Evolutionary conservation across 2,888 invertebrate genomes (phyloP), one percentile per base, ranked within the genome.

Genomic region (Stenodema calcarata): DNA sequence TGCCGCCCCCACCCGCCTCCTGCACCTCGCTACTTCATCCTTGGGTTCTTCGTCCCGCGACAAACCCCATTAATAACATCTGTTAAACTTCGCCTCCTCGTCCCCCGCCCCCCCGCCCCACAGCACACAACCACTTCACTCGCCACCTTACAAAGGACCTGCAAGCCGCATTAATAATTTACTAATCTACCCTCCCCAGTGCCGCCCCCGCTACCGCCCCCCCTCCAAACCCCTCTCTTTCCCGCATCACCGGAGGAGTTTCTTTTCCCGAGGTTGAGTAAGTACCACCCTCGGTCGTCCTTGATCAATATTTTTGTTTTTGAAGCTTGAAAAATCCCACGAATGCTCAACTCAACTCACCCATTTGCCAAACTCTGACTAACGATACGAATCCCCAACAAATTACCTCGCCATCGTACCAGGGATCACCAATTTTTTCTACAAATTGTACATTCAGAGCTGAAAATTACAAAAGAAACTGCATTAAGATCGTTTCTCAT

Each of bases 111-210:
- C 16, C 42, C 28, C 12, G 9, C n/a, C 28, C 27, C 83, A 9
- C 18, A 4, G 9, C 23, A 16, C 14, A 44, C 73, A 9, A 12
- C 78, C 54, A 35, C 76, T 50, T 47, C 62, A 23, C 86, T 78
- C 73, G 23, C 44, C 86, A 47, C 84, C 75, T 73, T 54, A 47
- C 47, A 86, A 86, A 78, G 86, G 50, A 78, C 86, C 78, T 54
- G 86, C 54, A 62, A 78, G 76, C 78, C 54, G 78, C 76, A 86
- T 86, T 86, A 86, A 86, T 86, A 86, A 86, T 86, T 86, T 86
- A 86, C 86, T 86, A 86, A 76, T 86, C 78, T 73, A 30, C 50
- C 54, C 80, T 54, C 41, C 80, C 41, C 80, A n/a, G 18, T 23
- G 30, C 54, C 35, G 73, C 73, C 73, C 11, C 73, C 76, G 12